Percentiles rank a stretch among this genome's conserved stretches.
Evolutionary conservation across 2,888 invertebrate species (phyloP).

Genomic region (Danaus chrysippus): DNA sequence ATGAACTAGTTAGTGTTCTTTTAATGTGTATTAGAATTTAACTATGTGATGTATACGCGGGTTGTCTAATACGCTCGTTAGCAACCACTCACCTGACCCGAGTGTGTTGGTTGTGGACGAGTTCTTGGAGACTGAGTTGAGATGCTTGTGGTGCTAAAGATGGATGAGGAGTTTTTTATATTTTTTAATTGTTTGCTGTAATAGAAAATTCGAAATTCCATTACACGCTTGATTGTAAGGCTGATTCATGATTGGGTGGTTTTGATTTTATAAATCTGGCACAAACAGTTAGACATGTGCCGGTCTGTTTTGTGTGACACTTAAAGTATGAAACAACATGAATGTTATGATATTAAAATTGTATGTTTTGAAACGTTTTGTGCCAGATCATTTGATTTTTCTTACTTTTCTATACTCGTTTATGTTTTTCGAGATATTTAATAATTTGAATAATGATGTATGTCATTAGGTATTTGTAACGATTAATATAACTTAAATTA

Average conservation of each 20-base stretch:
- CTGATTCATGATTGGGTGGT: slow-evolving; percentile 5
- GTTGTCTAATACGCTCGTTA: slow-evolving; percentile 3
- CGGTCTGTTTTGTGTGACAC: background rate
- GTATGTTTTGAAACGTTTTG: background rate
- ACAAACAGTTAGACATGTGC: background rate
- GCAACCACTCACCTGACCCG: background rate
- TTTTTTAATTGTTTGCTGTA: slow-evolving; percentile 4
- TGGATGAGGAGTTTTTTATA: slow-evolving; percentile 1
- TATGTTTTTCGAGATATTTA: slow-evolving; percentile 43
- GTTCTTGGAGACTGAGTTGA: background rate
- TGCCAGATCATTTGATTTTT: background rate
- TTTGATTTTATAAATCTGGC: background rate
- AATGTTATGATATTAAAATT: too few species aligned
- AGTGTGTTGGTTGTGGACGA: background rate
- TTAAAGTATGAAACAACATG: too few species aligned
- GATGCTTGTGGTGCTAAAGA: slow-evolving; percentile 3
- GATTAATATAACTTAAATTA: slow-evolving; percentile 57
- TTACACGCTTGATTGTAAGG: slow-evolving; percentile 26
- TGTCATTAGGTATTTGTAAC: slow-evolving; percentile 58
- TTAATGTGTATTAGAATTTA: slow-evolving; percentile 4
- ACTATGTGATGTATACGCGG: slow-evolving; percentile 21
- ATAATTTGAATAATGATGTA: slow-evolving; percentile 71
- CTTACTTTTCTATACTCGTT: background rate
- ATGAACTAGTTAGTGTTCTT: background rate
- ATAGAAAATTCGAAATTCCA: background rate